Percentiles rank a stretch among this genome's conserved stretches.
These are phyloP conservation scores for Sciurus niger DNA, from an alignment of 2,113 vertebrate genomes.

Conservation along the genomic window DNA sequence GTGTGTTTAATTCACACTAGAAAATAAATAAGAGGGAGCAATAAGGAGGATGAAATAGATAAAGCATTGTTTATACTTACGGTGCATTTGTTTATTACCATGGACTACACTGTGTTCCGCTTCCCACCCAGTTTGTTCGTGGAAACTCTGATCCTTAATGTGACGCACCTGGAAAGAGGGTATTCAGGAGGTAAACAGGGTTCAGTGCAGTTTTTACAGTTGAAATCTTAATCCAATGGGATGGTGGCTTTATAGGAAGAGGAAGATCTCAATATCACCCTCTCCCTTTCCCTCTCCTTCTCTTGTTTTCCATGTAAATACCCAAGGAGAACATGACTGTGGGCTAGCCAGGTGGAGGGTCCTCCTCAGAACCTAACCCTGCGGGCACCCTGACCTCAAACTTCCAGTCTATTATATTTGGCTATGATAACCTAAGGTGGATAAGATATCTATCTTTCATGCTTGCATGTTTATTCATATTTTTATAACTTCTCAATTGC, in stretches of 20 bases:
- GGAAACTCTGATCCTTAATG: neutral
- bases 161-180: neutral
- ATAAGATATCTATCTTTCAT: neutral
- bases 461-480: neutral
- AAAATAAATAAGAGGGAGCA: neutral
- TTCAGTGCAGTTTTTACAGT: neutral
- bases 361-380: neutral
- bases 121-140: no score
- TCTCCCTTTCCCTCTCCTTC: neutral
- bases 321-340: neutral
- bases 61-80: neutral
- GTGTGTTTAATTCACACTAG: neutral
- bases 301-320: neutral
- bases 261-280: neutral
- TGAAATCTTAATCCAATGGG: neutral
- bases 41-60: neutral
- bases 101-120: neutral
- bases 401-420: neutral
- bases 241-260: neutral
- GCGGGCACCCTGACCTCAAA: neutral
- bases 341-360: neutral
- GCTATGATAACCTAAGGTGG: neutral
- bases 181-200: neutral
- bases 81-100: neutral
- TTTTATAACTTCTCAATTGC: neutral